These are phyloP conservation scores for Drosophila nigromelanica DNA, from an alignment of 1,140 invertebrate species.

Conservation along the genomic window DNA sequence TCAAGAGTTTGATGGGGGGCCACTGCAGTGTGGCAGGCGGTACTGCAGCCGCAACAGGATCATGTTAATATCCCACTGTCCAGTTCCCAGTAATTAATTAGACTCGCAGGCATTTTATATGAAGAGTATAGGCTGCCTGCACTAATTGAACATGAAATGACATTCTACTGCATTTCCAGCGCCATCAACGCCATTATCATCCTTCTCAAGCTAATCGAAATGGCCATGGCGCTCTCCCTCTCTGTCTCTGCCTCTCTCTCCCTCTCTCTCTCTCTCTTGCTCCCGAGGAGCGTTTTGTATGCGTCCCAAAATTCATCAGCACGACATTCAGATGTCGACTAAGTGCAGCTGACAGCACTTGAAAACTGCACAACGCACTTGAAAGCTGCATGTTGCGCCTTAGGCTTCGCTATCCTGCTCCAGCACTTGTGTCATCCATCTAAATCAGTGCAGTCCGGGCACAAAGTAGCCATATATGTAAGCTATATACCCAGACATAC, in stretches of 20 bases:
- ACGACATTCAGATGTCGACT: constrained; percentile 51
- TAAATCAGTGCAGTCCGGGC: constrained; percentile 41
- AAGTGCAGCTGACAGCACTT: constrained; percentile 70
- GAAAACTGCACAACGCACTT: constrained; percentile 64
- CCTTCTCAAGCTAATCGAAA: constrained; percentile 25
- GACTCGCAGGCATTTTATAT: constrained; percentile 78
- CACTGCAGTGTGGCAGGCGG: background rate
- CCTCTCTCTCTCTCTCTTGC: background rate
- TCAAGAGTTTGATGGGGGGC: constrained; percentile 6
- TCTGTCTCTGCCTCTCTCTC: background rate
- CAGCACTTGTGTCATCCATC: constrained; percentile 40
- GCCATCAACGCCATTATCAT: constrained; percentile 27
- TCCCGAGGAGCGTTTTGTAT: constrained; percentile 1
- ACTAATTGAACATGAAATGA: constrained; percentile 81
- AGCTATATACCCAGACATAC: background rate
- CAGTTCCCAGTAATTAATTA: constrained; percentile 69
- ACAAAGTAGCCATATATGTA: constrained; percentile 29
- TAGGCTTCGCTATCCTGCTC: constrained; percentile 45
- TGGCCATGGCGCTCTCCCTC: background rate
- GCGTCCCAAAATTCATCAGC: constrained; percentile 48
- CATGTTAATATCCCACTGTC: background rate
- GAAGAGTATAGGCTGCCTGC: constrained; percentile 54
- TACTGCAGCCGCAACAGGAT: constrained; percentile 12
- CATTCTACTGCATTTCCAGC: constrained; percentile 11
- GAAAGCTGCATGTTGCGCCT: constrained; percentile 42